Evolutionary conservation across 2,888 invertebrate species (phyloP).

Genomic region (Aphidius colemani): DNA sequence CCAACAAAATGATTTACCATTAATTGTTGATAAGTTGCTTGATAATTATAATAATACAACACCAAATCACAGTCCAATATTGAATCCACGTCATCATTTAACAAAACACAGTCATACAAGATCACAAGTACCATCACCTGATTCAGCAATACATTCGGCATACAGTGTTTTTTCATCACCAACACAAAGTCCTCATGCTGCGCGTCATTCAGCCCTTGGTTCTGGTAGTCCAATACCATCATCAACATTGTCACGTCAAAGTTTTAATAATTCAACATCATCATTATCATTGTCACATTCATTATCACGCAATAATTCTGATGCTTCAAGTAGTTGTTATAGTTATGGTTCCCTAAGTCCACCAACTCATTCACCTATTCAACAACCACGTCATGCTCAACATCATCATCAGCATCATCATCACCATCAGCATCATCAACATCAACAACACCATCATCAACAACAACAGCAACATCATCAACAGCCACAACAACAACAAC

Average conservation of each 20-base stretch:
- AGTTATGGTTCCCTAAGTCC: conserved; percentile 69
- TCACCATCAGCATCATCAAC: conserved; percentile 55
- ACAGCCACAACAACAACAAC: conserved; percentile 56
- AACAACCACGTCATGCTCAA: conserved; percentile 63
- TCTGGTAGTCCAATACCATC: conserved; percentile 58
- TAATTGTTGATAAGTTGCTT: conserved; percentile 67
- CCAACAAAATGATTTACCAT: conserved; percentile 60
- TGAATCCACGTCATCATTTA: conserved; percentile 59
- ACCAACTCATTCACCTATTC: conserved; percentile 87
- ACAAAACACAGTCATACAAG: conserved; percentile 58
- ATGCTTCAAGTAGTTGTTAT: conserved; percentile 88
- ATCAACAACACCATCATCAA: conserved; percentile 60
- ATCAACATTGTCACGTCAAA: conserved; percentile 56
- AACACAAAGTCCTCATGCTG: conserved; percentile 84
- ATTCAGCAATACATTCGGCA: conserved; percentile 87
- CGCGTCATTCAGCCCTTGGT: conserved; percentile 72
- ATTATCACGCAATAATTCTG: conserved; percentile 86
- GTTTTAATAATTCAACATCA: conserved; percentile 59
- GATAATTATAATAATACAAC: conserved; percentile 69
- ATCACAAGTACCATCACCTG: conserved; percentile 73
- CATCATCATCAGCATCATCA: conserved; percentile 50
- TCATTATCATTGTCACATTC: conserved; percentile 75
- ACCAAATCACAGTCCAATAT: conserved; percentile 70
- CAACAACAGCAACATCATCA: conserved; percentile 57
- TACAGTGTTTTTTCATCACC: conserved; percentile 84